phyloP scores from a whole-genome alignment of 2,113 vertebrate genomes.

The Xiphias gladius region DNA sequence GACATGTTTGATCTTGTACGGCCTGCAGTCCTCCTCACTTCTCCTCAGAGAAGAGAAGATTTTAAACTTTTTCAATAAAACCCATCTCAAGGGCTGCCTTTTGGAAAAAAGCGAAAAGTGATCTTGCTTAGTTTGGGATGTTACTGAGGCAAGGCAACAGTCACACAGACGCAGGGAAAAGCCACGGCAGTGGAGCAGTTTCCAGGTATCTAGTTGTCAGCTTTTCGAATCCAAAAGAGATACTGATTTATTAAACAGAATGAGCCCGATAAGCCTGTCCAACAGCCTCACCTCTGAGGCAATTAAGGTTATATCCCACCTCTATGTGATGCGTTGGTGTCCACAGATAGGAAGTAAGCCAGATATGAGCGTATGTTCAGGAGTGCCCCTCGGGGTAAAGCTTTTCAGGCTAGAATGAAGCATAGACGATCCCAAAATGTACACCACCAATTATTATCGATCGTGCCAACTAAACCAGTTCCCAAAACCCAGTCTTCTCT shows the following conservation, averaged over 20 bases:
- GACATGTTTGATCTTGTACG: conserved; percentile 15
- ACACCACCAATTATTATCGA: neutral
- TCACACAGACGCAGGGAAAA: neutral
- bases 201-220: conserved; percentile 10
- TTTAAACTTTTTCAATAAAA: neutral
- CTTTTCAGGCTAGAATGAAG: conserved; percentile 14
- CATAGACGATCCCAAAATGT: neutral
- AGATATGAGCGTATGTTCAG: conserved; percentile 37
- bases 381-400: conserved; percentile 9
- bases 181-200: conserved; percentile 12
- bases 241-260: conserved; percentile 68
- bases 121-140: conserved; percentile 10
- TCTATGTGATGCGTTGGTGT: conserved; percentile 43
- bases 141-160: neutral
- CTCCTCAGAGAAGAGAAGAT: neutral
- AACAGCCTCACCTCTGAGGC: conserved; percentile 61
- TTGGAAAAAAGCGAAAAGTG: neutral
- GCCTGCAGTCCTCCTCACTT: neutral
- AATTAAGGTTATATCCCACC: conserved; percentile 73
- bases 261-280: conserved; percentile 11
- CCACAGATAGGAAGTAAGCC: conserved; percentile 52
- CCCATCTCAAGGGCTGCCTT: conserved; percentile 7
- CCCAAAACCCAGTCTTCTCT: neutral
- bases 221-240: conserved; percentile 16
- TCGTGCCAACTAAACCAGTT: neutral